A percentile compares a stretch with the other conserved stretches of the same genome.
phyloP scores from a whole-genome alignment of 2,888 invertebrate genomes.

The Orthonychiurus folsomi region DNA sequence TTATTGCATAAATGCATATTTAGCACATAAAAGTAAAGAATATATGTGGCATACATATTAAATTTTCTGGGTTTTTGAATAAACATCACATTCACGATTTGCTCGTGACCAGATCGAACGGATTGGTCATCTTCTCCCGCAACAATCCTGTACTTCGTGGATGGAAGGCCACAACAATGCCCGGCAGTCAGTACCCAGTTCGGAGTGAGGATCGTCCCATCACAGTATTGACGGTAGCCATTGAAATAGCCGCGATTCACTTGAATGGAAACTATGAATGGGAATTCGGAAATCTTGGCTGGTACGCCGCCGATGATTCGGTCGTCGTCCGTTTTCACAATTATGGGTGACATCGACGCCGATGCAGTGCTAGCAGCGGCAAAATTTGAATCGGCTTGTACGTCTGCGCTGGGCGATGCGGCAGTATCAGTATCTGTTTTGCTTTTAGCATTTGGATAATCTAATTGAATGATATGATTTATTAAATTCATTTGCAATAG shows the following conservation, averaged over 20 bases:
- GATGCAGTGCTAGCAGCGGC: too few species aligned
- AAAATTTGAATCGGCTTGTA: too few species aligned
- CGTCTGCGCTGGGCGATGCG: too few species aligned
- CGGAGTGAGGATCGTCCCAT: constrained; percentile 45
- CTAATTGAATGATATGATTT: too few species aligned
- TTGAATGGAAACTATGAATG: not conserved
- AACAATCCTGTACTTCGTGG: not conserved
- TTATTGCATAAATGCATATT: too few species aligned
- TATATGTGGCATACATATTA: not conserved
- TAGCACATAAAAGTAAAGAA: too few species aligned
- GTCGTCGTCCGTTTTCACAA: not conserved
- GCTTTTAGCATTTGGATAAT: too few species aligned
- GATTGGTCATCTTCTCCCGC: not conserved
- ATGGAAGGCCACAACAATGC: not conserved
- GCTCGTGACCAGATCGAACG: not conserved
- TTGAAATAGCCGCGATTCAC: too few species aligned
- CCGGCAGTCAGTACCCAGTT: constrained; percentile 44
- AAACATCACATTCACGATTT: not conserved
- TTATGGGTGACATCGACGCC: too few species aligned
- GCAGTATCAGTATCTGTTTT: too few species aligned
- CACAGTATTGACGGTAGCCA: constrained; percentile 42
- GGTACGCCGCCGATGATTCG: not conserved
- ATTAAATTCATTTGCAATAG: too few species aligned
- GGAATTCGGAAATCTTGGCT: not conserved
- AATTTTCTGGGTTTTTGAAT: not conserved